phyloP scores from a whole-genome alignment of 1,140 invertebrate species.

The Tachypleus tridentatus region DNA sequence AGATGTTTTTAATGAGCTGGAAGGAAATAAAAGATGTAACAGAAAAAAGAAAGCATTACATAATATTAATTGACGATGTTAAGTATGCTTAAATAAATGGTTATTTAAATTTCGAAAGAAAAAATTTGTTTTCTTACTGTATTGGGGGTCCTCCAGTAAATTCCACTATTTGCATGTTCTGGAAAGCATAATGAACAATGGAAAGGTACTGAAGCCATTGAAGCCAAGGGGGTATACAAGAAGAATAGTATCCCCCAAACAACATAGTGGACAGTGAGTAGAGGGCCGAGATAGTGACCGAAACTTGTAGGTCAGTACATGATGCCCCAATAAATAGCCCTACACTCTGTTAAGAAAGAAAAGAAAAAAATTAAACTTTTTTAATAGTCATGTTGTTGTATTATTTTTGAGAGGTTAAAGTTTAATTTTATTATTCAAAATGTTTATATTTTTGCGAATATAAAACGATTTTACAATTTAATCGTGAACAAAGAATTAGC shows the following conservation, averaged over 20 bases:
- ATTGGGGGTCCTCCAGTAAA: constrained; percentile 57
- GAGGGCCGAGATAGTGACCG: constrained; percentile 63
- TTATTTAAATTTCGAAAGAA: no score
- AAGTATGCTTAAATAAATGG: no score
- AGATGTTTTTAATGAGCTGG: no score
- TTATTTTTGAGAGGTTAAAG: no score
- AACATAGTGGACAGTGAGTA: constrained; percentile 68
- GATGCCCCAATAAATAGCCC: constrained; percentile 70
- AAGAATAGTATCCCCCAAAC: constrained; percentile 66
- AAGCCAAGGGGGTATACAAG: constrained; percentile 61
- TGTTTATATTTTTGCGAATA: not conserved
- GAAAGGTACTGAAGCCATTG: constrained; percentile 61
- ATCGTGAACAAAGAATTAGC: no score
- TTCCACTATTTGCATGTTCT: constrained; percentile 74
- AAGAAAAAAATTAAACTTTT: not conserved
- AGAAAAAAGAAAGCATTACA: no score
- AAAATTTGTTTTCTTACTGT: constrained; percentile 38
- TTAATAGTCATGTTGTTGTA: no score
- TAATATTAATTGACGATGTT: no score
- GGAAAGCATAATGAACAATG: constrained; percentile 70
- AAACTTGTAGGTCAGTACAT: constrained; percentile 64
- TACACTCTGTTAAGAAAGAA: constrained; percentile 47
- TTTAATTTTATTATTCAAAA: no score
- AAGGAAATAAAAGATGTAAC: no score
- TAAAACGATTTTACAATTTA: no score